Conservation (phyloP, 2,113 vertebrate species). For the Talpa occidentalis region DNA sequence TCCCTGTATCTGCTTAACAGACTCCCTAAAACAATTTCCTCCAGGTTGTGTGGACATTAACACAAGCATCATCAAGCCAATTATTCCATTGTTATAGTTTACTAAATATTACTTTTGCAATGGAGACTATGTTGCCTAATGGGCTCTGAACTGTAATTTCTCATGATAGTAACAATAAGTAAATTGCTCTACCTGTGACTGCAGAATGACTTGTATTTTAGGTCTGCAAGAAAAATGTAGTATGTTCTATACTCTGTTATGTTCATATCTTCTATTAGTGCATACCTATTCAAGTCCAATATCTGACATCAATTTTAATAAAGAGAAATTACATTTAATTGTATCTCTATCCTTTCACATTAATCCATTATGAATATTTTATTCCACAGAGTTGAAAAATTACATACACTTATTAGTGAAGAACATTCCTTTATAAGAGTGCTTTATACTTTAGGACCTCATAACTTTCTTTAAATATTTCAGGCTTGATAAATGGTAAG, state of each 20-base stretch:
- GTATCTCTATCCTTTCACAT: constrained; percentile 55
- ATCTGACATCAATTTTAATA: constrained; percentile 65
- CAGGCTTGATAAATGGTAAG: constrained; percentile 8
- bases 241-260: neutral
- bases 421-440: constrained; percentile 49
- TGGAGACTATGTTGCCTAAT: neutral
- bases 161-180: neutral
- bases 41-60: neutral
- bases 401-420: constrained; percentile 62
- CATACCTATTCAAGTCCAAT: neutral
- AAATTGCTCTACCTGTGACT: constrained; percentile 28
- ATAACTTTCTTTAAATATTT: neutral
- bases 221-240: neutral
- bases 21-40: neutral
- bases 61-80: neutral
- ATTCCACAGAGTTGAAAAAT: constrained; percentile 65
- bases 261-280: constrained; percentile 33
- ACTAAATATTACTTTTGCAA: constrained; percentile 17
- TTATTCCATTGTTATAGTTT: neutral
- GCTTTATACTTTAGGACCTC: constrained; percentile 50
- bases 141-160: constrained; percentile 23
- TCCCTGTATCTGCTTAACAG: neutral
- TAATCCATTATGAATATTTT: constrained; percentile 73
- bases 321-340: constrained; percentile 70
- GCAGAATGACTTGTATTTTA: neutral